These are phyloP conservation scores for Gephyroberyx darwinii DNA, from an alignment of 2,797 vertebrate genomes.

Conservation along the genomic window DNA sequence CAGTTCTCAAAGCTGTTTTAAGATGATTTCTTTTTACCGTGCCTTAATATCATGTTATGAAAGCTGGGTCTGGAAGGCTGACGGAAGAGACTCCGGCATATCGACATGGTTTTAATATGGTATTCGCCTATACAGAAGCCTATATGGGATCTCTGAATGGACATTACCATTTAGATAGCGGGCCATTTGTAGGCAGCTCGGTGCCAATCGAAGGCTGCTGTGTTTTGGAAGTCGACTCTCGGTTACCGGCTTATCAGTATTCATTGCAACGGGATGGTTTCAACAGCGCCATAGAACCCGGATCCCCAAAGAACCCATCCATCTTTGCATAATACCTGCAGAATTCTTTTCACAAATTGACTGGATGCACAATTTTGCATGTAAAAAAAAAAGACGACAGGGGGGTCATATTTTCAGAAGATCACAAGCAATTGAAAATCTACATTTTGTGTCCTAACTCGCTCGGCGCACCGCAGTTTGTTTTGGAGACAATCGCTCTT, in stretches of 20 bases:
- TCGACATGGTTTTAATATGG: neutral
- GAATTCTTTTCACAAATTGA: neutral
- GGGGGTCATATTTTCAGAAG: neutral
- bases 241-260: conserved; percentile 34
- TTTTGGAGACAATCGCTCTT: neutral
- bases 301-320: conserved; percentile 10
- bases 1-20: too few species aligned
- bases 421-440: too few species aligned
- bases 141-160: conserved; percentile 5
- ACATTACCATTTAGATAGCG: conserved; percentile 51
- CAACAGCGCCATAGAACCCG: neutral
- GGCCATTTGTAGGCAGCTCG: conserved; percentile 12
- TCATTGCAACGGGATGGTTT: conserved; percentile 31
- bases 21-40: neutral
- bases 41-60: neutral
- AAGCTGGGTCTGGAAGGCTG: too few species aligned
- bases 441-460: too few species aligned
- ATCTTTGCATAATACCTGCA: neutral
- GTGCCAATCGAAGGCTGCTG: neutral
- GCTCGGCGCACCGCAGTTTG: neutral
- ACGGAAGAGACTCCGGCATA: too few species aligned
- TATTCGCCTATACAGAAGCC: conserved; percentile 4
- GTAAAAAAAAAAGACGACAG: neutral
- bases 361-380: conserved; percentile 1
- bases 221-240: neutral